Evolutionary conservation across 1,140 invertebrate species (phyloP).

Genomic region (Diorhabda carinulata): DNA sequence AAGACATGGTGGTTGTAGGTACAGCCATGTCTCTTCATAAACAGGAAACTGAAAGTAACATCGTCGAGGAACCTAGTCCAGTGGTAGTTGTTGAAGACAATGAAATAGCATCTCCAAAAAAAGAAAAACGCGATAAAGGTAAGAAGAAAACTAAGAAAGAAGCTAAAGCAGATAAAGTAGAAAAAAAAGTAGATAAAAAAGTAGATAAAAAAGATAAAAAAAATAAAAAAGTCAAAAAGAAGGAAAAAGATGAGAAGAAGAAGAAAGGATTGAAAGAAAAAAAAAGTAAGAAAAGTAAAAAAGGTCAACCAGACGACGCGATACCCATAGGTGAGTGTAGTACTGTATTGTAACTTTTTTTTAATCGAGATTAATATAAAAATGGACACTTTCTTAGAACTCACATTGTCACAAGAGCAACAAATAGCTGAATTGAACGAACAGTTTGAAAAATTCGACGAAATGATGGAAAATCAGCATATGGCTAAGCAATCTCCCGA

Average conservation of each 20-base stretch:
- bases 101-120: background rate
- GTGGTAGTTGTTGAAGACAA: background rate
- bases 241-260: slow-evolving; percentile 9
- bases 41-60: background rate
- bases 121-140: slow-evolving; percentile 14
- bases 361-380: background rate
- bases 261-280: background rate
- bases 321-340: no score
- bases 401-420: background rate
- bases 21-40: background rate
- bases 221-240: no score
- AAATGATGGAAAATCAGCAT: slow-evolving; percentile 20
- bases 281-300: background rate
- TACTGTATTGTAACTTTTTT: no score
- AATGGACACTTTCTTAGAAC: slow-evolving; percentile 9
- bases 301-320: background rate
- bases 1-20: background rate
- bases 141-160: slow-evolving; percentile 3
- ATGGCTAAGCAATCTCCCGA: background rate
- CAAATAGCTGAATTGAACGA: slow-evolving; percentile 20
- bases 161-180: background rate
- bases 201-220: background rate
- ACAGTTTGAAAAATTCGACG: slow-evolving; percentile 24
- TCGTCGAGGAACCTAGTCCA: background rate
- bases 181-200: slow-evolving; percentile 15